Conservation (phyloP, 2,113 vertebrate species). For the Thermophis baileyi region DNA sequence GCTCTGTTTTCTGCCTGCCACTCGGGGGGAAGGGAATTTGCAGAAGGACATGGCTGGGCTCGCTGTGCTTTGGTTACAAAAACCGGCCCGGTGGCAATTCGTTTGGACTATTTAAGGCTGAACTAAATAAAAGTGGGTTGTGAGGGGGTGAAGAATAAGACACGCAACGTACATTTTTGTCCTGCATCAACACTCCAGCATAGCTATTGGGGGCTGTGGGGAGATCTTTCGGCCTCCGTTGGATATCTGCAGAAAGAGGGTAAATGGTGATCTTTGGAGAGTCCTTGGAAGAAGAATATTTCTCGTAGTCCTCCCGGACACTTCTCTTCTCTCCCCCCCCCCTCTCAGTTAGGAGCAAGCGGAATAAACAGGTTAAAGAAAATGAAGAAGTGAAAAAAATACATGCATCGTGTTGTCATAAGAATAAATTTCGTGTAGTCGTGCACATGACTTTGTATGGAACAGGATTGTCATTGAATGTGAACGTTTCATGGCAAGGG, state of each 20-base stretch:
- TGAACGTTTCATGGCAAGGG: not conserved
- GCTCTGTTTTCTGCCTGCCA: not conserved
- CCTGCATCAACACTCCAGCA: not conserved
- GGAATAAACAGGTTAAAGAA: constrained; percentile 2
- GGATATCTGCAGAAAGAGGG: not conserved
- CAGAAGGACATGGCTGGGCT: not conserved
- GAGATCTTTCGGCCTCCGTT: not conserved
- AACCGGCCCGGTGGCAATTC: not conserved
- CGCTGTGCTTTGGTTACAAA: not conserved
- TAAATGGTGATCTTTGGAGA: too few species aligned
- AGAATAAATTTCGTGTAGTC: constrained; percentile 61
- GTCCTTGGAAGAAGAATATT: not conserved
- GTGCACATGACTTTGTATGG: constrained; percentile 58
- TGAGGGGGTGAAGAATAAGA: too few species aligned
- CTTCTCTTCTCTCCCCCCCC: not conserved
- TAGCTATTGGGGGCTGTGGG: not conserved
- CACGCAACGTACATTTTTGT: not conserved
- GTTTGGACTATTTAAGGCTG: not conserved
- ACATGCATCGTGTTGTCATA: constrained; percentile 38
- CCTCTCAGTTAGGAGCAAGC: not conserved
- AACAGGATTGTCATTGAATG: constrained; percentile 13
- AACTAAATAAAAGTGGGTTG: not conserved
- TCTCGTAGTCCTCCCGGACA: not conserved
- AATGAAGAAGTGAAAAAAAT: constrained; percentile 24
- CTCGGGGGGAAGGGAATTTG: not conserved